Evolutionary conservation across 2,113 vertebrate species (phyloP), one percentile per base, ranked within the genome.

Genomic region (Corythornis cristatus): DNA sequence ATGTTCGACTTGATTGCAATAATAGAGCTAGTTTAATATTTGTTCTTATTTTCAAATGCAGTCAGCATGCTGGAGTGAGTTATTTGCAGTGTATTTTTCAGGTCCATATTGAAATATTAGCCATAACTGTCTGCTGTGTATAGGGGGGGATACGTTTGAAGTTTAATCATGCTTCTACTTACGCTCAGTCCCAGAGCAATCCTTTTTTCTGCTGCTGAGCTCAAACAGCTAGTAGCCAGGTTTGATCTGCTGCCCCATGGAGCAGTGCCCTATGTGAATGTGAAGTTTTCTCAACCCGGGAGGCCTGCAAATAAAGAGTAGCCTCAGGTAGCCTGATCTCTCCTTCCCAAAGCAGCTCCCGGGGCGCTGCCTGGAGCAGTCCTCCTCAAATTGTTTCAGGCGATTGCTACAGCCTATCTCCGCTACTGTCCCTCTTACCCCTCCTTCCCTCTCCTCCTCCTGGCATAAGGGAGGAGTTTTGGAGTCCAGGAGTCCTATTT

Each of bases 191-290:
- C 97, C 98, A 97, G 97, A 98, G 97, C 97, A 98, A 97, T 97
- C 97, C 97, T 98, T 98, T 98, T 98, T 98, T 98, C 98, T 98
- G 98, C 98, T 85, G 97, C 96, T 92, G 98, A 98, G 98, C 97
- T 98, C 96, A 96, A 98, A 98, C 99, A 98, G 98, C 97, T 95
- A 96, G 98, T 95, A 97, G 98, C 98, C 98, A 97, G 97, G 97
- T 98, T 99, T 99, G 98, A 99, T 99, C 98, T 98, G 96, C 97
- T 98, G 97, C 98, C 98, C 98, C 96, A 97, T 86, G 98, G 98
- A 98, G 97, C 97, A 97, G 95, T 96, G 96, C 98, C 98, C 98
- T 98, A 97, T 97, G 97, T 98, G 98, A 98, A 98, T 97, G 96
- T 96, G 97, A 98, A 97, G 97, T 96, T 96, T 96, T 96, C 95